Conservation (phyloP, 2,113 vertebrate species). For the Phyllostomus discolor region DNA sequence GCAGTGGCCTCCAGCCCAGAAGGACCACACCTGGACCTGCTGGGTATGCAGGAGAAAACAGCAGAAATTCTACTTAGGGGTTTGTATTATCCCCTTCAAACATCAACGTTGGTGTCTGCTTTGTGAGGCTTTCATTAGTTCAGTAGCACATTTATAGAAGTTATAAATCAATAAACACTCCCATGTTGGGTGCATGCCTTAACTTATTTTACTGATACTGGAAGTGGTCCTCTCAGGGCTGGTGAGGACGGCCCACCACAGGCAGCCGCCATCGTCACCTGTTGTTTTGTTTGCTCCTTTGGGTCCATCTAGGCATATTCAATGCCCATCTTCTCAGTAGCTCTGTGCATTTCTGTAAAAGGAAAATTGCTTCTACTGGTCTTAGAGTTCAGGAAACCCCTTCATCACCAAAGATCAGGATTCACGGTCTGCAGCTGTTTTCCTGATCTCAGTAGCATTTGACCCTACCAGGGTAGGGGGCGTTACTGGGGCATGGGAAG, state of each 20-base stretch:
- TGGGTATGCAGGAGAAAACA: neutral
- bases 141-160: neutral
- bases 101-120: neutral
- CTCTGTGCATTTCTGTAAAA: neutral
- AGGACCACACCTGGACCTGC: neutral
- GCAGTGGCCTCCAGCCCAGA: neutral
- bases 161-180: neutral
- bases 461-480: accelerated
- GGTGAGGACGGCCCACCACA: accelerated
- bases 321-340: neutral
- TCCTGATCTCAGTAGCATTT: slow-evolving; percentile 31
- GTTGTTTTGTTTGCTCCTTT: accelerated
- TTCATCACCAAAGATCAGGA: neutral
- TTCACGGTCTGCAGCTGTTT: neutral
- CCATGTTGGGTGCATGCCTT: neutral
- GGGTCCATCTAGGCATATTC: neutral
- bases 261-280: neutral
- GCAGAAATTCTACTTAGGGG: neutral
- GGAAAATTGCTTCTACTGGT: neutral
- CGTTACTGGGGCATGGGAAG: neutral
- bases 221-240: neutral
- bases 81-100: neutral
- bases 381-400: neutral
- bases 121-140: neutral
- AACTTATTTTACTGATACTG: neutral